Evolutionary conservation across 2,113 vertebrate genomes (phyloP).

Genomic region (Aldabrachelys gigantea): DNA sequence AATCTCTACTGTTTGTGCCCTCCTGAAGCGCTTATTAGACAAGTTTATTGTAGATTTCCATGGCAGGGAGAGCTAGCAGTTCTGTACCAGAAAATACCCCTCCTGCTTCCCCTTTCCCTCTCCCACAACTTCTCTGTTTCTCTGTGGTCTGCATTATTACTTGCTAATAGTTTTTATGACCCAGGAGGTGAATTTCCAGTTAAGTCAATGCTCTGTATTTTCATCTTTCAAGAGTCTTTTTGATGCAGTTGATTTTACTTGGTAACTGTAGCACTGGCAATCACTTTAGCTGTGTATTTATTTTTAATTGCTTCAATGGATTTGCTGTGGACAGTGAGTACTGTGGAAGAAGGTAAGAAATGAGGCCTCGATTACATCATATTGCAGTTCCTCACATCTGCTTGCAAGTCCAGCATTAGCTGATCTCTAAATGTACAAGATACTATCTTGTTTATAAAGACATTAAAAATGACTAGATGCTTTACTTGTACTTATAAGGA

Average conservation of each 20-base stretch:
- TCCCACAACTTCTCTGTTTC: background rate
- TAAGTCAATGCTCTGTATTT: background rate
- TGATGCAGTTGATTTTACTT: background rate
- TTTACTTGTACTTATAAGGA: background rate
- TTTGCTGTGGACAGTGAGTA: constrained; percentile 82
- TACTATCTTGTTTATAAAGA: background rate
- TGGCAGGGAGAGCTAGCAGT: background rate
- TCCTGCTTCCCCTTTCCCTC: background rate
- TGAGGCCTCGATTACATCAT: background rate
- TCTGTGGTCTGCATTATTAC: background rate
- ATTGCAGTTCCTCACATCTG: background rate
- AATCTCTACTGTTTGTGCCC: background rate
- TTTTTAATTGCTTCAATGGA: constrained; percentile 72
- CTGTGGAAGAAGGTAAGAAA: constrained; percentile 93
- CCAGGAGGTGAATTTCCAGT: background rate
- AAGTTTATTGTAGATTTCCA: background rate
- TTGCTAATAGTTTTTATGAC: background rate
- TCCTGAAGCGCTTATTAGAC: background rate
- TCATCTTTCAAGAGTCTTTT: constrained; percentile 24
- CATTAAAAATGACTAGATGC: background rate
- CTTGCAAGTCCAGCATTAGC: background rate
- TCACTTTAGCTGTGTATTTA: constrained; percentile 4
- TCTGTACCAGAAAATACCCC: background rate
- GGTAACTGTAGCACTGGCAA: background rate
- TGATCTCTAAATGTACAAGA: background rate